Evolutionary conservation across 2,888 invertebrate species (phyloP), one percentile per base, ranked within the genome.

Genomic region (Lasioglossum calceatum): DNA sequence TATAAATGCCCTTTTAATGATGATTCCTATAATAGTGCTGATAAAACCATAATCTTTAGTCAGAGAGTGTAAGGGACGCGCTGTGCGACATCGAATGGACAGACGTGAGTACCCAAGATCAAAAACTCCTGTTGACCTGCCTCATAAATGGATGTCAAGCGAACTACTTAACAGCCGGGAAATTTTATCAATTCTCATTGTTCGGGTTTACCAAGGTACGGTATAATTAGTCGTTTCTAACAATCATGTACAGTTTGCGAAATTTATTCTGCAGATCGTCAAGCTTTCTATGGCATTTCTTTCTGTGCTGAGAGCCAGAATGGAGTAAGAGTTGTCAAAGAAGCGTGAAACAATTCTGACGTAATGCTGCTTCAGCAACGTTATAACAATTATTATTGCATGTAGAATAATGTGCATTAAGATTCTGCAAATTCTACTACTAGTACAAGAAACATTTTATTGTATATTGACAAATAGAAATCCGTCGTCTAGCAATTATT

Each of bases 41-140:
- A 19, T 12, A 47, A 42, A 14, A 39, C 19, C 42, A 27, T 79
- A 64, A 32, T 23, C 7, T 80, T 36, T 92, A 96, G 96, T 96
- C 96, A 83, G 92, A 93, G 64, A 95, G 95, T 79, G 94, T 96
- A 2, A 94, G 95, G 2, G 95, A 96, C 77, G 96, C 96, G 4
- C 96, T 96, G 23, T 96, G 96, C 85, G 95, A 96, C 84, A 95
- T 96, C 0, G 95, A 96, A 14, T 78, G 77, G 77, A n/a, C 50
- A 12, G 36, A 39, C 10, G 12, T 54, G n/a, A 19, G n/a, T 16
- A 70, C 7, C 39, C 5, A 54, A 1, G 70, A 27, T 16, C 70
- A 39, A 27, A 78, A 50, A 54, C 8, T 39, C 8, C 50, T 78
- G 19, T 27, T 78, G 12, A 78, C 42, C 0, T 78, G 70, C 19